A percentile compares a stretch with the other conserved stretches of the same genome.
Evolutionary conservation across 2,113 vertebrate species (phyloP).

Genomic region (Dipodomys stephensi): DNA sequence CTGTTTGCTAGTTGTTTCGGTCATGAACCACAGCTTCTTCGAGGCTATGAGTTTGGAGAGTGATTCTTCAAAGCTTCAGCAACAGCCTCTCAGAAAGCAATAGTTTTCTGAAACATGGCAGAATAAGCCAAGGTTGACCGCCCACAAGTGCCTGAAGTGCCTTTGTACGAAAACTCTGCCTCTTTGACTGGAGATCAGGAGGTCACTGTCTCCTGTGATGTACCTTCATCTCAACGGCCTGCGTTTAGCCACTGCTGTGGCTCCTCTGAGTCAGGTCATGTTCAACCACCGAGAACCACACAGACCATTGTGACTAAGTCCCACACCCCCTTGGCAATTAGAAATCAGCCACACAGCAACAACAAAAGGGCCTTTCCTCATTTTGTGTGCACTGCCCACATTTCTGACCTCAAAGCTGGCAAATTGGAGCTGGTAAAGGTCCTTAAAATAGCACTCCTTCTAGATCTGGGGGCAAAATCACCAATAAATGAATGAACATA

Average conservation of each 20-base stretch:
- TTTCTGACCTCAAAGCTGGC: neutral
- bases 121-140: neutral
- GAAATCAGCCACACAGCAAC: slow-evolving; percentile 2
- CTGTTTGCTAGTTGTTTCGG: neutral
- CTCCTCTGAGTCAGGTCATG: slow-evolving; percentile 28
- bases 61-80: neutral
- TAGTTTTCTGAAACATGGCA: neutral
- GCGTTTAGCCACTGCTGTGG: neutral
- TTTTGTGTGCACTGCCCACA: neutral
- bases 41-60: neutral
- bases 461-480: neutral
- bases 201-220: neutral
- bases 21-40: neutral
- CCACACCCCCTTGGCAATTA: slow-evolving; percentile 43
- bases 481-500: neutral
- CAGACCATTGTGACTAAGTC: neutral
- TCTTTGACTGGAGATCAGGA: neutral
- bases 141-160: neutral
- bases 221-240: neutral
- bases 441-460: neutral
- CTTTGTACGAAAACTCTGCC: neutral
- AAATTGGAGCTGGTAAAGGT: neutral
- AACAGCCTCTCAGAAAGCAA: neutral
- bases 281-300: slow-evolving; percentile 19
- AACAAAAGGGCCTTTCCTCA: neutral